phyloP scores from a whole-genome alignment of 2,888 invertebrate species.

The Andricus quercusramuli region DNA sequence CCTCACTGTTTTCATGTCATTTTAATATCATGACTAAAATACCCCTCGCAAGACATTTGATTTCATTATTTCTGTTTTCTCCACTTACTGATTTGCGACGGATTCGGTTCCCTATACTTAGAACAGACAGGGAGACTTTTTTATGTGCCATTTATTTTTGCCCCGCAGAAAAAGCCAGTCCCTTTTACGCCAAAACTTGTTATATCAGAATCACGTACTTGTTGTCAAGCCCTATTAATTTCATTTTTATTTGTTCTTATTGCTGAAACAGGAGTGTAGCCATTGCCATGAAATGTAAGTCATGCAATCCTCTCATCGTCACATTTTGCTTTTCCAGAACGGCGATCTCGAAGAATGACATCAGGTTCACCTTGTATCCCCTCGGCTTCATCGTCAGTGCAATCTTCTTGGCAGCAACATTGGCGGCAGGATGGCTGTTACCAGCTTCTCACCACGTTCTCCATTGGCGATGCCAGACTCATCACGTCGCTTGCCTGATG shows the following conservation, averaged over 20 bases:
- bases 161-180: neutral
- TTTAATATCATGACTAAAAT: neutral
- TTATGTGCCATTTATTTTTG: neutral
- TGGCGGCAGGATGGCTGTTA: slow-evolving; percentile 88
- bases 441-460: slow-evolving; percentile 92
- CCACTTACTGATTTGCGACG: slow-evolving; percentile 7
- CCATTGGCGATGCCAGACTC: slow-evolving; percentile 94
- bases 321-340: slow-evolving; percentile 55
- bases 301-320: neutral
- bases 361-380: slow-evolving; percentile 87
- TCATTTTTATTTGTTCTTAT: neutral
- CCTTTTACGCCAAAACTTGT: neutral
- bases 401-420: slow-evolving; percentile 89
- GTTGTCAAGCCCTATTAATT: neutral
- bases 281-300: neutral
- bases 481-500: slow-evolving; percentile 91
- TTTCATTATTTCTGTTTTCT: slow-evolving; percentile 6
- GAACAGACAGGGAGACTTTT: neutral
- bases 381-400: slow-evolving; percentile 89
- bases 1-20: too few relatives aligned
- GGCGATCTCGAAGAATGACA: slow-evolving; percentile 70
- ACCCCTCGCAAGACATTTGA: too few relatives aligned
- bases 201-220: neutral
- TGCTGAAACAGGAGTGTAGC: neutral
- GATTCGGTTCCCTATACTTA: neutral